Evolutionary conservation across 2,888 invertebrate species (phyloP).

Genomic region (Caenorhabditis sp.): DNA sequence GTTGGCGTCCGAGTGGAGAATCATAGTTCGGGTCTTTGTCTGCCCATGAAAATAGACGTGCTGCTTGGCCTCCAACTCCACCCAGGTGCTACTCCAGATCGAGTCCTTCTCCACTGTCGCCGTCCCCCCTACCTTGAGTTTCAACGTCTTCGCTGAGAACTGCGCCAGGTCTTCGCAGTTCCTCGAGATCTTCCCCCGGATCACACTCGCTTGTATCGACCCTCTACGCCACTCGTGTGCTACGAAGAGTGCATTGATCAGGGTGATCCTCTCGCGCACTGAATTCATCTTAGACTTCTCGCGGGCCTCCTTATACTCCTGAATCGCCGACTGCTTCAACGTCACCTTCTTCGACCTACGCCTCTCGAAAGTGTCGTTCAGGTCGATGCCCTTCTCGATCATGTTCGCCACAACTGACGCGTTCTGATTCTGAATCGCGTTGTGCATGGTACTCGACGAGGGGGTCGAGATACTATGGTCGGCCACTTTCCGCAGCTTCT

Average conservation of each 20-base stretch:
- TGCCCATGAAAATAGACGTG: conserved; percentile 65
- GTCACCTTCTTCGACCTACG: conserved; percentile 58
- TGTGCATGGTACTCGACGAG: conserved; percentile 66
- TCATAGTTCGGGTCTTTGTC: conserved; percentile 61
- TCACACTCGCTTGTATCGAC: conserved; percentile 45
- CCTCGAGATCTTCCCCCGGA: conserved; percentile 44
- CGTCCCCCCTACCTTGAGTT: conserved; percentile 63
- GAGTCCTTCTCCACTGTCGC: conserved; percentile 71
- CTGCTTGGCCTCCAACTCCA: conserved; percentile 70
- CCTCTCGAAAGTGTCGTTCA: conserved; percentile 68
- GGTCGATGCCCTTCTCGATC: conserved; percentile 74
- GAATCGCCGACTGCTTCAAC: conserved; percentile 69
- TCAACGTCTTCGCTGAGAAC: conserved; percentile 67
- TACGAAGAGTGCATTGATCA: conserved; percentile 73
- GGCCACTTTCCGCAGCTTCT: conserved; percentile 68
- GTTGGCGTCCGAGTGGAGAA: conserved; percentile 48
- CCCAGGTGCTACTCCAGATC: conserved; percentile 71
- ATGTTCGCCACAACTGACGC: conserved; percentile 70
- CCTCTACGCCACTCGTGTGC: conserved; percentile 74
- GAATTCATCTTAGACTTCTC: conserved; percentile 69
- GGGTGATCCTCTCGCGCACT: conserved; percentile 67
- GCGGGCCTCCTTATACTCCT: conserved; percentile 68
- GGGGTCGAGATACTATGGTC: conserved; percentile 59
- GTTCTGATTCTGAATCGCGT: conserved; percentile 69
- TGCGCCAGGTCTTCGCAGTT: conserved; percentile 75